Evolutionary conservation across 2,888 invertebrate species (phyloP).

Genomic region (Amiota minor): DNA sequence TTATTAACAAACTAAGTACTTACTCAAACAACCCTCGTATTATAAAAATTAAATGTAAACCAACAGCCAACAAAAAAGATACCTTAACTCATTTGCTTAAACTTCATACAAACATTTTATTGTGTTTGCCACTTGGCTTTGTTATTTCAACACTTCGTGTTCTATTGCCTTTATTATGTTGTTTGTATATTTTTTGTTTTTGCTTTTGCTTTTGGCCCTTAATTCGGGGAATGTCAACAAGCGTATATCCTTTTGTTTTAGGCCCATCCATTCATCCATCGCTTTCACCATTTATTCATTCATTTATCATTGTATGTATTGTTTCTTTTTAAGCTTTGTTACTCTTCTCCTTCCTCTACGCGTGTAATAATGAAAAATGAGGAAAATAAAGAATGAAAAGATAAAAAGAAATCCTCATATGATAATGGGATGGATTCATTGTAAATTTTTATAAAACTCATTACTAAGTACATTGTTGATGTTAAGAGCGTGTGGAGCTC

Average conservation of each 20-base stretch:
- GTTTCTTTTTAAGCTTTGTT: neutral
- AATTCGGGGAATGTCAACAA: constrained; percentile 20
- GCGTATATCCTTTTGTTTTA: neutral
- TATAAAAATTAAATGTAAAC: no score
- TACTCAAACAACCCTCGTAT: no score
- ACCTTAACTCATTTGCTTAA: no score
- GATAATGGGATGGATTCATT: no score
- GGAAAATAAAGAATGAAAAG: neutral
- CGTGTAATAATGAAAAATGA: constrained; percentile 11
- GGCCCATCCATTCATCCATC: neutral
- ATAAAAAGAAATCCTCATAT: neutral
- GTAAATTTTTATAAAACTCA: no score
- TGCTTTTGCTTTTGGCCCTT: neutral
- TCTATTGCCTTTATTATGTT: neutral
- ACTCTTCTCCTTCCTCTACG: no score
- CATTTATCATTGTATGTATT: neutral
- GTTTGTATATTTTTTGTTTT: neutral
- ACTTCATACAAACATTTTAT: neutral
- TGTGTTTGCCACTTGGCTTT: neutral
- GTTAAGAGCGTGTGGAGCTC: no score
- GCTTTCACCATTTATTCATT: constrained; percentile 6
- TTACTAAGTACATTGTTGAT: no score
- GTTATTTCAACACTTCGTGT: neutral
- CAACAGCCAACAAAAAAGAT: no score
- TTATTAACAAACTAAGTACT: no score